phyloP scores from a whole-genome alignment of 2,888 invertebrate species.

The Eupithecia insigniata region DNA sequence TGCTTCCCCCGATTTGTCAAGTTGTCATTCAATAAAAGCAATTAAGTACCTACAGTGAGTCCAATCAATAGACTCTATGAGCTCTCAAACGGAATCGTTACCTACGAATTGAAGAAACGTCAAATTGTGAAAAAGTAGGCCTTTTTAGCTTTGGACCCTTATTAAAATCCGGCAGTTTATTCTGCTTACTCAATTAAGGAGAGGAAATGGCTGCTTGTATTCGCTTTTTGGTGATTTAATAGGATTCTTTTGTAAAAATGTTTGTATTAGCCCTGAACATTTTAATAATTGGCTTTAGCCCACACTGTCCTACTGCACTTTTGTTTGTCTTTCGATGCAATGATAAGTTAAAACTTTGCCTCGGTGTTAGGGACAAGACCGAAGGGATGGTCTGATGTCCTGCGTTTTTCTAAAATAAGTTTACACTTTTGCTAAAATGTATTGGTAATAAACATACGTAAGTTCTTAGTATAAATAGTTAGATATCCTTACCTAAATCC shows the following conservation, averaged over 20 bases:
- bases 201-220: not conserved
- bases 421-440: no score
- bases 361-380: not conserved
- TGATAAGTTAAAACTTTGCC: not conserved
- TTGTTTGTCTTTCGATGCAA: not conserved
- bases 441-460: not conserved
- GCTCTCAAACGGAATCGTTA: not conserved
- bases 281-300: not conserved
- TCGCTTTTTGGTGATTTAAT: not conserved
- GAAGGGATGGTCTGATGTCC: not conserved
- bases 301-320: not conserved
- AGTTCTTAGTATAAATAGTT: not conserved
- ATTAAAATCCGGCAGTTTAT: not conserved
- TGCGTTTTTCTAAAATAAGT: not conserved
- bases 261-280: not conserved
- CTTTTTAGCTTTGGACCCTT: not conserved
- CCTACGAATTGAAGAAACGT: constrained; percentile 7
- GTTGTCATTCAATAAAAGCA: constrained; percentile 35
- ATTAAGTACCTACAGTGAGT: no score
- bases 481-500: not conserved
- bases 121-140: constrained; percentile 19
- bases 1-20: constrained; percentile 17
- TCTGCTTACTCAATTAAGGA: not conserved
- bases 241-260: not conserved
- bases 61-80: constrained; percentile 11